Evolutionary conservation across 2,113 vertebrate species (phyloP).

Genomic region (Clarias macrocephalus): DNA sequence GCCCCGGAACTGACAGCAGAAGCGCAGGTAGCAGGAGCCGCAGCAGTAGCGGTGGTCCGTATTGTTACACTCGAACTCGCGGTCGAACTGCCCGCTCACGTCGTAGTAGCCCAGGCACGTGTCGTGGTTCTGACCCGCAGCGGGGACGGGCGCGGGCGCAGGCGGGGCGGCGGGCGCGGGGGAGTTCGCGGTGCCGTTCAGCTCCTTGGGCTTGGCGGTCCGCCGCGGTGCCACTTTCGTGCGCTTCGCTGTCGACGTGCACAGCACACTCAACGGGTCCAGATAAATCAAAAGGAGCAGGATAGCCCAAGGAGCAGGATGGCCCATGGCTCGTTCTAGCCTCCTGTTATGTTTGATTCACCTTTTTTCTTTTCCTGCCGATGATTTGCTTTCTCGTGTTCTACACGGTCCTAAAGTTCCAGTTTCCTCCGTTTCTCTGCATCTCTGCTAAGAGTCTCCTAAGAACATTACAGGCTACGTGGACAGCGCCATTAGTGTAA

Average conservation of each 20-base stretch:
- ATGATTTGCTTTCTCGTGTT: constrained; percentile 34
- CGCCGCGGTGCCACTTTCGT: constrained; percentile 62
- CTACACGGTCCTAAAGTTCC: constrained; percentile 42
- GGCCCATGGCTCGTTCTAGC: constrained; percentile 67
- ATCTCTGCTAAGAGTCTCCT: constrained; percentile 33
- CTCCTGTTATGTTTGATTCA: not conserved
- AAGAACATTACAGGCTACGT: constrained; percentile 18
- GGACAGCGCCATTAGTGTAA: constrained; percentile 40
- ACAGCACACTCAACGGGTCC: constrained; percentile 72
- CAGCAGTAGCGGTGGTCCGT: constrained; percentile 97
- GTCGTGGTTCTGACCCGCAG: constrained; percentile 74
- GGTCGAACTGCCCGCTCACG: constrained; percentile 97
- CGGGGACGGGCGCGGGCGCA: constrained; percentile 65
- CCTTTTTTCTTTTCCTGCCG: constrained; percentile 42
- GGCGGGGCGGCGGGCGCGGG: constrained; percentile 54
- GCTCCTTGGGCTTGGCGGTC: constrained; percentile 62
- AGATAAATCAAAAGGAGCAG: constrained; percentile 76
- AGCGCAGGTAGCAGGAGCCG: constrained; percentile 95
- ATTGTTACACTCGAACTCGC: constrained; percentile 97
- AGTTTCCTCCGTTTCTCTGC: constrained; percentile 31
- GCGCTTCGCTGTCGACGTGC: constrained; percentile 71
- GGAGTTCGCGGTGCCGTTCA: constrained; percentile 63
- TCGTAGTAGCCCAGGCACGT: constrained; percentile 96
- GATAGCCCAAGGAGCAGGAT: constrained; percentile 66
- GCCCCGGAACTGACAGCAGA: constrained; percentile 95